Evolutionary conservation across 1,140 invertebrate species (phyloP).

Genomic region (Littorina saxatilis): DNA sequence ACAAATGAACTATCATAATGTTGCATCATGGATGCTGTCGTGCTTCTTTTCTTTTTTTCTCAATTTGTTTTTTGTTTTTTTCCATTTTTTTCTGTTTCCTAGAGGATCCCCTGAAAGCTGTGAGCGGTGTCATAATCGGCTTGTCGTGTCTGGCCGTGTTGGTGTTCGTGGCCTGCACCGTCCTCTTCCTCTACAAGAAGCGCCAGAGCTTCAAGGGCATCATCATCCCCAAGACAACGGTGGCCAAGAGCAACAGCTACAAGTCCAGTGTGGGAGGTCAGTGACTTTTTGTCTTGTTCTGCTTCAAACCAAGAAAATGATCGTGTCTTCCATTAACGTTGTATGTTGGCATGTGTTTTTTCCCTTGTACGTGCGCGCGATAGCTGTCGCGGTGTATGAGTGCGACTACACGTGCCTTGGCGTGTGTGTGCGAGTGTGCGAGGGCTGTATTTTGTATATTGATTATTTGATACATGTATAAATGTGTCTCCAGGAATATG

Average conservation of each 20-base stretch:
- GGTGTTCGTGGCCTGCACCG: slow-evolving; percentile 56
- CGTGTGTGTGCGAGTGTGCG: too few species aligned
- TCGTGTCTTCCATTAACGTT: too few species aligned
- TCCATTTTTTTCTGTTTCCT: not conserved
- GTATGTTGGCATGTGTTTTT: too few species aligned
- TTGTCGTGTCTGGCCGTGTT: slow-evolving; percentile 52
- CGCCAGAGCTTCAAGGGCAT: slow-evolving; percentile 69
- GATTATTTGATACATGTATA: too few species aligned
- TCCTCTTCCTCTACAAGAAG: slow-evolving; percentile 70
- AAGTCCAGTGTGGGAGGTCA: slow-evolving; percentile 72
- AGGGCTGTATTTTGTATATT: too few species aligned
- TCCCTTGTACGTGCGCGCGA: too few species aligned
- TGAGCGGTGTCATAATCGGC: slow-evolving; percentile 61
- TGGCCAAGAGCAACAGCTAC: slow-evolving; percentile 73
- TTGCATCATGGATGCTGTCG: too few species aligned
- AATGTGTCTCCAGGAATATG: too few species aligned
- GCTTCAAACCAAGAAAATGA: too few species aligned
- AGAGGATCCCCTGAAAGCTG: slow-evolving; percentile 51
- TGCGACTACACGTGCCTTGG: too few species aligned
- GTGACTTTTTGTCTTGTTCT: not conserved
- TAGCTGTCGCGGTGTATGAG: too few species aligned
- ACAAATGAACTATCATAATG: too few species aligned
- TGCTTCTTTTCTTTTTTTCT: not conserved
- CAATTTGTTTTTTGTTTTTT: not conserved
- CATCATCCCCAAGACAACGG: slow-evolving; percentile 69